Evolutionary conservation across 2,888 invertebrate genomes (phyloP).

Genomic region (Eupithecia abbreviata): DNA sequence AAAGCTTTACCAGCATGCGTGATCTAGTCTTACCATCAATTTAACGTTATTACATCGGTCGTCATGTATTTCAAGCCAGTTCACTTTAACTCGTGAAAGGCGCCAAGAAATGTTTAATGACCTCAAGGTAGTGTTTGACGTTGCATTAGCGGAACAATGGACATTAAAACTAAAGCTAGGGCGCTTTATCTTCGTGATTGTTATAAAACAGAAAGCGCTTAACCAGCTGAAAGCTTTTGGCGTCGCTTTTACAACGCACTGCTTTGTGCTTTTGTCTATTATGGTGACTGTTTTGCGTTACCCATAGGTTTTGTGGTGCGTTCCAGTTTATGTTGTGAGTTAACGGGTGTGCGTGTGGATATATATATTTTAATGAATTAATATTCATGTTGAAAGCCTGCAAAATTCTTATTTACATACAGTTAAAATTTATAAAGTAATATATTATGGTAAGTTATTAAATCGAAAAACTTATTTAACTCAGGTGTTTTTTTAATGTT

Average conservation of each 20-base stretch:
- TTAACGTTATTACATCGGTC: not conserved
- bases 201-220: constrained; percentile 69
- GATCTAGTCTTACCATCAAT: constrained; percentile 1
- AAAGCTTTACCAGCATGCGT: not conserved
- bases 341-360: not conserved
- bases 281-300: constrained; percentile 6
- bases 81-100: constrained; percentile 13
- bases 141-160: constrained; percentile 75
- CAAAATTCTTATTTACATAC: not conserved
- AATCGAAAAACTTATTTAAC: no score
- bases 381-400: not conserved
- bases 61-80: constrained; percentile 6
- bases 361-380: no score
- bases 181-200: constrained; percentile 72
- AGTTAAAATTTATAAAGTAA: no score
- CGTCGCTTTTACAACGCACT: constrained; percentile 46
- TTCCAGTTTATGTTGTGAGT: not conserved
- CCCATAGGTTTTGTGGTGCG: not conserved
- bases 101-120: constrained; percentile 64
- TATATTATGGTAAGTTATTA: no score
- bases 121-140: constrained; percentile 67
- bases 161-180: constrained; percentile 67
- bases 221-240: constrained; percentile 71
- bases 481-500: no score
- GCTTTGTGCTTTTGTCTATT: constrained; percentile 37